Conservation (phyloP, 2,888 invertebrate species). For the Apotomis capreana region DNA sequence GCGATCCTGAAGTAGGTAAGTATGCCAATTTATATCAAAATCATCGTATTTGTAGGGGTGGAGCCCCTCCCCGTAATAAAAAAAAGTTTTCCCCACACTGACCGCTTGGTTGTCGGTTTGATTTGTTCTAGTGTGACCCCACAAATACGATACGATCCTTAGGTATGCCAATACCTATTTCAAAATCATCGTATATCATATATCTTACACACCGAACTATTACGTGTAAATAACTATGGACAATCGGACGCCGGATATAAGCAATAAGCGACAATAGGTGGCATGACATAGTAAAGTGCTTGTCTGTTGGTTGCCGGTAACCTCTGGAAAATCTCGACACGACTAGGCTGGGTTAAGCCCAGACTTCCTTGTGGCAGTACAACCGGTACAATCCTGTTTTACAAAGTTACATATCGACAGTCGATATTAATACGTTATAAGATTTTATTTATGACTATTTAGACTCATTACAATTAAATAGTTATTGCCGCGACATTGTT, state of each 20-base stretch:
- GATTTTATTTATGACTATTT: no score
- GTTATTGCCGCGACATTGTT: no score
- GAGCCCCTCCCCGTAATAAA: no score
- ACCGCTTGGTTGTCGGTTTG: no score
- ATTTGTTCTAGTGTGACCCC: no score
- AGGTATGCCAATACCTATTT: background rate
- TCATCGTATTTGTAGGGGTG: no score
- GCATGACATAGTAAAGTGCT: conserved; percentile 42
- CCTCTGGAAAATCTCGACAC: conserved; percentile 45
- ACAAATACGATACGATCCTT: no score
- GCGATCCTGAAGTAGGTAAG: no score
- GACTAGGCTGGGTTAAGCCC: conserved; percentile 14
- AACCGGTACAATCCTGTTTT: background rate
- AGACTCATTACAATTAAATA: no score
- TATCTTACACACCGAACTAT: background rate
- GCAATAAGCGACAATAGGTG: conserved; percentile 67
- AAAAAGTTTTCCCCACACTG: no score
- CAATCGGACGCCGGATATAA: conserved; percentile 62
- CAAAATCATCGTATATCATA: background rate
- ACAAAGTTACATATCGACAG: background rate
- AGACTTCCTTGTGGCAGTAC: conserved; percentile 28
- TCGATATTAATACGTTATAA: no score
- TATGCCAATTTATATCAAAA: no score
- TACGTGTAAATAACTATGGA: conserved; percentile 42
- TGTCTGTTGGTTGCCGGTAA: conserved; percentile 40